Evolutionary conservation across 2,888 invertebrate genomes (phyloP).

Genomic region (Phorcus lineatus): DNA sequence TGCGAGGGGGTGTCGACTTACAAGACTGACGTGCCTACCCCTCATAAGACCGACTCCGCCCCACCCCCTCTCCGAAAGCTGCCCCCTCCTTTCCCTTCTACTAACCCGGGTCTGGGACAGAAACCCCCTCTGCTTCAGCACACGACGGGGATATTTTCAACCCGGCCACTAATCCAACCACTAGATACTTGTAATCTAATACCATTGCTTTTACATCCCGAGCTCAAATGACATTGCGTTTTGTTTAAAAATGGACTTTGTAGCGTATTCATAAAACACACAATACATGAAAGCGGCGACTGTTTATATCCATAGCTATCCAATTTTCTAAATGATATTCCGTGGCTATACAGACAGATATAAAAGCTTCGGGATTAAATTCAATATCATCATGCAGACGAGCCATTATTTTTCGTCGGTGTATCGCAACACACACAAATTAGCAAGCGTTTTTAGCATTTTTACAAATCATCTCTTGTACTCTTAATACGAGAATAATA

Average conservation of each 20-base stretch:
- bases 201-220: slow-evolving; percentile 1
- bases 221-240: neutral
- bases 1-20: neutral
- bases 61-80: neutral
- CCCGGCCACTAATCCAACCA: neutral
- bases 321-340: slow-evolving; percentile 13
- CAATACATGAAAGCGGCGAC: neutral
- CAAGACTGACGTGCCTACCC: neutral
- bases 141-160: neutral
- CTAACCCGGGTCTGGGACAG: neutral
- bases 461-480: neutral
- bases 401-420: neutral
- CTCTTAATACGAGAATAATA: neutral
- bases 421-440: slow-evolving; percentile 1
- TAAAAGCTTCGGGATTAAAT: slow-evolving; percentile 5
- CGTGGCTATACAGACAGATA: neutral
- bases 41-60: neutral
- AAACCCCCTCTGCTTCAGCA: no score
- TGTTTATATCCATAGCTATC: neutral
- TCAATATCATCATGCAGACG: neutral
- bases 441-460: slow-evolving; percentile 1
- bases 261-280: slow-evolving; percentile 1
- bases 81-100: neutral
- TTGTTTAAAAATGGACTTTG: neutral
- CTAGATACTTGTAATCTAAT: neutral